Evolutionary conservation across 2,113 vertebrate genomes (phyloP).

Genomic region (Theristicus caerulescens): DNA sequence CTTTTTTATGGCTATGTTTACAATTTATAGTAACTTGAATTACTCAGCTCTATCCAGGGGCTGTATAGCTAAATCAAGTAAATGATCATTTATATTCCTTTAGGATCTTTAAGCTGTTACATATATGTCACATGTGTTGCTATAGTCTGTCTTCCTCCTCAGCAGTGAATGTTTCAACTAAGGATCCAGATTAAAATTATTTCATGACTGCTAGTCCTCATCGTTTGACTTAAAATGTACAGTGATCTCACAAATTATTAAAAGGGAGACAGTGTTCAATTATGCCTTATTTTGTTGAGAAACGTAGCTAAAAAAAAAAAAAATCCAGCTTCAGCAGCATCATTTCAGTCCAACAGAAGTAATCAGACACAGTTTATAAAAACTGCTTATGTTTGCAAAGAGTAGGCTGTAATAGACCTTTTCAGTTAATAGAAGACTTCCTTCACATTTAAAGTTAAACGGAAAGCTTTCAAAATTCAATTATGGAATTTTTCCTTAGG

Average conservation of each 20-base stretch:
- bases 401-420: background rate
- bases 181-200: background rate
- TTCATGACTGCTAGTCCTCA: background rate
- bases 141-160: background rate
- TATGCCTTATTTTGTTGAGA: background rate
- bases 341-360: background rate
- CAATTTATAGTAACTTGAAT: background rate
- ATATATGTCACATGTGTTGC: background rate
- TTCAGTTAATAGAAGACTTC: background rate
- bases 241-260: background rate
- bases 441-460: background rate
- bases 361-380: background rate
- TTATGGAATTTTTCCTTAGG: constrained; percentile 69
- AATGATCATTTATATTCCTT: constrained; percentile 9
- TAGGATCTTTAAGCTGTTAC: background rate
- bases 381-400: background rate
- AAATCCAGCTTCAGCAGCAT: background rate
- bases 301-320: background rate
- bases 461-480: constrained; percentile 25
- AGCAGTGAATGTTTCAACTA: background rate
- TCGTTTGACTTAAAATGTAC: background rate
- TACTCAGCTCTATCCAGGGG: background rate
- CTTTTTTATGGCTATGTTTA: background rate
- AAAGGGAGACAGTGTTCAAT: background rate
- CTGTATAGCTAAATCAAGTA: background rate